Conservation (phyloP, 37 sponge, comb jelly and placozoan genomes). For the Aplysina aerophoba region DNA sequence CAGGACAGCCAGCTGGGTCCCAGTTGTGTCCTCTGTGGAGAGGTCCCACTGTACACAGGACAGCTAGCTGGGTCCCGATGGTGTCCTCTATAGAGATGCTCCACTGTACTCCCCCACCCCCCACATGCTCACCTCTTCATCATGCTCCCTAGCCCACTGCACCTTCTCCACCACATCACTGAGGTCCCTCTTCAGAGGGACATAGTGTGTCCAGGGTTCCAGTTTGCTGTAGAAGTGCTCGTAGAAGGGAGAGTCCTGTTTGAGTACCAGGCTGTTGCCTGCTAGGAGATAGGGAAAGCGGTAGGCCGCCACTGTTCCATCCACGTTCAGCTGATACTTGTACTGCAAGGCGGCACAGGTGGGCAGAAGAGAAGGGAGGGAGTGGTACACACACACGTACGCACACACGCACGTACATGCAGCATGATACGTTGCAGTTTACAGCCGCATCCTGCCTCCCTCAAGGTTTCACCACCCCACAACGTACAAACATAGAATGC, state of each 20-base stretch:
- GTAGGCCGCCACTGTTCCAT: slow-evolving; percentile 98
- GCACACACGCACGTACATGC: not conserved
- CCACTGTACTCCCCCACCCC: not conserved
- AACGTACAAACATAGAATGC: too few species aligned
- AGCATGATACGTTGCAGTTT: too few species aligned
- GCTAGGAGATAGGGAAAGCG: slow-evolving; percentile 90
- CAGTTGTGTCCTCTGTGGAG: too few species aligned
- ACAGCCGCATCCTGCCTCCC: not conserved
- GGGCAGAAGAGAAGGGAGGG: not conserved
- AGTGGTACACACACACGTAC: not conserved
- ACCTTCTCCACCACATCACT: slow-evolving; percentile 83
- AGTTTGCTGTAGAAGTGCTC: slow-evolving; percentile 95
- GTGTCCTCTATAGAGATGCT: too few species aligned
- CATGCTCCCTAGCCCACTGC: slow-evolving; percentile 86
- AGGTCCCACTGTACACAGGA: too few species aligned
- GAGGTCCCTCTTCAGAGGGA: slow-evolving; percentile 86
- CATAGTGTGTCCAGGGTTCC: slow-evolving; percentile 93
- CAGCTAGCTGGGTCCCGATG: too few species aligned
- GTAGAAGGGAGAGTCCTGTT: slow-evolving; percentile 96
- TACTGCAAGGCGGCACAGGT: slow-evolving; percentile 42
- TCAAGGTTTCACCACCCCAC: not conserved
- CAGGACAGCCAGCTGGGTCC: too few species aligned
- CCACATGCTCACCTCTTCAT: slow-evolving; percentile 64
- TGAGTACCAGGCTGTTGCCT: slow-evolving; percentile 89
- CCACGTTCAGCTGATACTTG: slow-evolving; percentile 95